phyloP scores from a whole-genome alignment of 2,888 invertebrate species.

The Aradus depressus region DNA sequence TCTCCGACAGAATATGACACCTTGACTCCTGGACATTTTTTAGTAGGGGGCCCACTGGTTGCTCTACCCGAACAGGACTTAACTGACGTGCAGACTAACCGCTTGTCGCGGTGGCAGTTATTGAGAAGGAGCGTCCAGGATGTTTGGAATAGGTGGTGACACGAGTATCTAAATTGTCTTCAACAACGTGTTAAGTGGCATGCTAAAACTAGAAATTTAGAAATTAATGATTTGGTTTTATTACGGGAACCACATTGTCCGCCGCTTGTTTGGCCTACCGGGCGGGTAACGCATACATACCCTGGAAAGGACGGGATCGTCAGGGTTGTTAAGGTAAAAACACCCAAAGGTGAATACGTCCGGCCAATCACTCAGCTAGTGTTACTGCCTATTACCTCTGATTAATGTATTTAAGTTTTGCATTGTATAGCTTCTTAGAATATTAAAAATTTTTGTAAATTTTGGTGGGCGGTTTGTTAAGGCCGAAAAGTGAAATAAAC shows the following conservation, averaged over 20 bases:
- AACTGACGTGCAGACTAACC: neutral
- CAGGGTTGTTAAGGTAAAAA: neutral
- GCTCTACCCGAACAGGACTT: conserved; percentile 15
- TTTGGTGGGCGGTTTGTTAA: too few species aligned
- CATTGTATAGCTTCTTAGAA: too few species aligned
- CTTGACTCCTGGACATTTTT: conserved; percentile 30
- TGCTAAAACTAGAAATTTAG: neutral
- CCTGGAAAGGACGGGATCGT: neutral
- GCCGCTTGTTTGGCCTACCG: too few species aligned
- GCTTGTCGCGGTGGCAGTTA: neutral
- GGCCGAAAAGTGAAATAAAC: too few species aligned
- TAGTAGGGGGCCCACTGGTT: conserved; percentile 18
- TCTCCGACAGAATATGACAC: conserved; percentile 6
- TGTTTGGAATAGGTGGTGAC: neutral
- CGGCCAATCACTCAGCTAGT: neutral
- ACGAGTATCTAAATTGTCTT: neutral
- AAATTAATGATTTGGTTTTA: neutral
- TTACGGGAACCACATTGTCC: too few species aligned
- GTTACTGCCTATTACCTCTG: too few species aligned
- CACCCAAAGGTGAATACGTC: neutral
- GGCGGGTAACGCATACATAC: neutral
- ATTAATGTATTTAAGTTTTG: too few species aligned
- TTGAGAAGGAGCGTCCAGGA: neutral
- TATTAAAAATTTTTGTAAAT: too few species aligned
- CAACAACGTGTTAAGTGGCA: neutral